Evolutionary conservation across 2,888 invertebrate genomes (phyloP), one percentile per base, ranked within the genome.

Genomic region (Cylloceria caligata): DNA sequence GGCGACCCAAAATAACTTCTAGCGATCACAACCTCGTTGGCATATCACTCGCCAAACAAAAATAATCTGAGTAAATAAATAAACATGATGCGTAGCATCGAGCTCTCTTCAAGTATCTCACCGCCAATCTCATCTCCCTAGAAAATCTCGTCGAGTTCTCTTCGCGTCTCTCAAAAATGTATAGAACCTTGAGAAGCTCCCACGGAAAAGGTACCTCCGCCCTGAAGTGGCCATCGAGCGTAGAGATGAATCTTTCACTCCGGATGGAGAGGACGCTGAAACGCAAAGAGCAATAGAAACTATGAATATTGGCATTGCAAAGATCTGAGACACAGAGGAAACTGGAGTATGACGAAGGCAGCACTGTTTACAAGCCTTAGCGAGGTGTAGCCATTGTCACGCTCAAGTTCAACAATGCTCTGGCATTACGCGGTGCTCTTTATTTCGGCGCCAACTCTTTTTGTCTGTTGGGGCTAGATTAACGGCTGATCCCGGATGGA

Each of bases 401-500:
- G 11, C 55, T 67, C 49, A 64, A 64, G 52, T 65, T 19, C 83
- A 85, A 89, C 88, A 89, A 88, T 88, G 71, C 85, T 83, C 83
- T 86, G 85, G 88, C 87, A 88, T 90, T 90, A 87, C 87, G 85
- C 86, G 84, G 68, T 88, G 84, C 69, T 57, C 80, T 85, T 90
- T 89, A 89, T 88, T 86, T 86, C 86, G 89, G 90, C 90, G 90
- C 90, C 89, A 91, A 92, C 90, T 91, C 91, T 91, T 92, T 89
- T 90, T 90, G 89, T 90, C 86, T 76, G 57, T 74, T 45, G 60
- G 60, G 52, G 55, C 49, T 9, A 90, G 91, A 91, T 91, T 90
- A 91, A 83, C 84, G 57, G 85, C 83, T 87, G 83, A 88, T 85
- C 89, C 87, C 62, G 74, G 83, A 80, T 71, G 49, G 67, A 81